A percentile compares a stretch with the other conserved stretches of the same genome.
Evolutionary conservation across 2,888 invertebrate genomes (phyloP).

Genomic region (Pseudanteris insignis): DNA sequence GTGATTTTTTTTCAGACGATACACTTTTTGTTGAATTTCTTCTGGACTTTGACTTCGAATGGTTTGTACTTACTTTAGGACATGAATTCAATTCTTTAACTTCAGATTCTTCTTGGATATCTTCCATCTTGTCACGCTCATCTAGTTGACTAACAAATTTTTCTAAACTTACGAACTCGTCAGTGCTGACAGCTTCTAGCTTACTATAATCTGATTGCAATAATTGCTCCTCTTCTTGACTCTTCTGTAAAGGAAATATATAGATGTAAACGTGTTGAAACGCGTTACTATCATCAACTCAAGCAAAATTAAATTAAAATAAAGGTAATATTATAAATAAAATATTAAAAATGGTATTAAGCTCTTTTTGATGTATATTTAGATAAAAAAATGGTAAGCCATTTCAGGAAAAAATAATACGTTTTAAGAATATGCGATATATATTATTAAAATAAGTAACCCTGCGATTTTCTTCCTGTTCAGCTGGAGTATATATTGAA

Average conservation of each 20-base stretch:
- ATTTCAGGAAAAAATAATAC: too few species aligned
- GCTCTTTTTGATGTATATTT: too few species aligned
- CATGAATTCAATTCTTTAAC: conserved; percentile 15
- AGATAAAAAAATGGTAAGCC: too few species aligned
- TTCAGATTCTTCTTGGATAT: conserved; percentile 23
- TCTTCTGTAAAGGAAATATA: conserved; percentile 33
- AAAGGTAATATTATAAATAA: too few species aligned
- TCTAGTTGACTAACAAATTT: conserved; percentile 6
- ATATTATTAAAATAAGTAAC: conserved; percentile 29
- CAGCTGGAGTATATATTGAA: conserved; percentile 21
- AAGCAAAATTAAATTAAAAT: too few species aligned
- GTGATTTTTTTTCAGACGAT: conserved; percentile 24
- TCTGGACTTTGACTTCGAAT: conserved; percentile 10
- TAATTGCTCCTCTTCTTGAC: conserved; percentile 24
- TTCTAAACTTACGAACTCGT: conserved; percentile 1
- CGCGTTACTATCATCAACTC: not conserved
- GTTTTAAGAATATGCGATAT: too few species aligned
- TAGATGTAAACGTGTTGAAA: conserved; percentile 3
- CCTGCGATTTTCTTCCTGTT: conserved; percentile 28
- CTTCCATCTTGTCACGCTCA: conserved; percentile 24
- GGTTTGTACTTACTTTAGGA: conserved; percentile 4
- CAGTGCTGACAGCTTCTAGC: conserved; percentile 5
- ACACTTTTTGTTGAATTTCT: conserved; percentile 22
- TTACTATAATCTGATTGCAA: conserved; percentile 12
- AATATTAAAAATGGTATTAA: not conserved